Percentiles rank a stretch among this genome's conserved stretches.
Conservation (phyloP, 2,113 vertebrate species). For the Apus apus region DNA sequence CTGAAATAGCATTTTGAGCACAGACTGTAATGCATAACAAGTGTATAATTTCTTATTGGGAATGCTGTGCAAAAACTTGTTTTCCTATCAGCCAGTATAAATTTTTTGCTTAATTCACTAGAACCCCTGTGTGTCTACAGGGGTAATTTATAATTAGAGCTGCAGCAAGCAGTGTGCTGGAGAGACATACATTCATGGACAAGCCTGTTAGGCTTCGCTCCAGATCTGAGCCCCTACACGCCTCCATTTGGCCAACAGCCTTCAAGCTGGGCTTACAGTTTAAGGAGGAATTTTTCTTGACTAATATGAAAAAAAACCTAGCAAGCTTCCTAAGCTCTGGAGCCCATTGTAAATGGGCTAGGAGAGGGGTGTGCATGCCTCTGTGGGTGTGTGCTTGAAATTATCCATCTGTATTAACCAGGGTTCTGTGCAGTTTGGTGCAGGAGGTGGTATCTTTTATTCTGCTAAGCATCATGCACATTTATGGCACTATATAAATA, state of each 20-base stretch:
- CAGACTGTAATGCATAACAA: slow-evolving; percentile 82
- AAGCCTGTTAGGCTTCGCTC: slow-evolving; percentile 60
- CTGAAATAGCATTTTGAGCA: slow-evolving; percentile 82
- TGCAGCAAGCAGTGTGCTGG: slow-evolving; percentile 51
- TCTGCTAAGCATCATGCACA: neutral
- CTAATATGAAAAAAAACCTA: neutral
- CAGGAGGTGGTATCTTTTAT: slow-evolving; percentile 26
- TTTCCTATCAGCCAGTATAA: slow-evolving; percentile 69
- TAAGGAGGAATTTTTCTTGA: slow-evolving; percentile 39
- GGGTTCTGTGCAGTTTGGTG: neutral
- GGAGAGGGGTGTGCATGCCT: neutral
- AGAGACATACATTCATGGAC: slow-evolving; percentile 30
- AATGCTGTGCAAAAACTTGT: slow-evolving; percentile 76
- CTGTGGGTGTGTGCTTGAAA: neutral
- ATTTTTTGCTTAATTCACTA: slow-evolving; percentile 74
- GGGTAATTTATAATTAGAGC: slow-evolving; percentile 71
- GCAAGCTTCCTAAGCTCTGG: neutral
- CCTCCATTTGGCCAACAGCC: slow-evolving; percentile 60
- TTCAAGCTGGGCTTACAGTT: slow-evolving; percentile 45
- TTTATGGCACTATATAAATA: slow-evolving; percentile 59
- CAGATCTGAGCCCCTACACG: slow-evolving; percentile 50
- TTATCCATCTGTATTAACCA: neutral
- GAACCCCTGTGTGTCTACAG: slow-evolving; percentile 65
- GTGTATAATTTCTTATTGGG: slow-evolving; percentile 81
- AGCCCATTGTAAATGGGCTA: neutral